Evolutionary conservation across 2,113 vertebrate genomes (phyloP).

Genomic region (Heteronetta atricapilla): DNA sequence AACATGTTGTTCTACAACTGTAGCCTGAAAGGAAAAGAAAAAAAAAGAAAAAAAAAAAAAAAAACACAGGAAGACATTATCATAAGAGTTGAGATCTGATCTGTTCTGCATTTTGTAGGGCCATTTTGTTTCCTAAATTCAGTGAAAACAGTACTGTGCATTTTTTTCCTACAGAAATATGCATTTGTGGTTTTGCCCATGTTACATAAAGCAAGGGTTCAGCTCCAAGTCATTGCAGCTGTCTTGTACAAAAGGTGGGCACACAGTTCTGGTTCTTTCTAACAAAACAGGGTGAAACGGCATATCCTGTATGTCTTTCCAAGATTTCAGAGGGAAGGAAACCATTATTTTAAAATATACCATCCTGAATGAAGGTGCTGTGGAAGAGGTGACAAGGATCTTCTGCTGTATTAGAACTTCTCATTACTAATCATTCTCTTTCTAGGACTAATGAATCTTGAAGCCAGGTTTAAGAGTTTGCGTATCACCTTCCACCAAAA

Average conservation of each 20-base stretch:
- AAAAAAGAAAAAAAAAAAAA: too few species aligned
- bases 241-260: background rate
- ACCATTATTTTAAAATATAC: background rate
- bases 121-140: background rate
- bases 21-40: background rate
- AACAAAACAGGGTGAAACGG: background rate
- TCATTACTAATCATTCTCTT: background rate
- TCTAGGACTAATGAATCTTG: background rate
- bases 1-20: background rate
- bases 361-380: background rate
- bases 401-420: background rate
- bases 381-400: background rate
- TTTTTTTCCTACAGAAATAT: background rate
- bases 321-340: background rate
- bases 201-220: background rate
- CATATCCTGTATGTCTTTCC: background rate
- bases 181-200: background rate
- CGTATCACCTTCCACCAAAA: background rate
- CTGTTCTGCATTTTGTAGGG: background rate
- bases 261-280: background rate
- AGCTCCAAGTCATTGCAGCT: background rate
- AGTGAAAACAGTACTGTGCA: background rate
- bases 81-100: background rate
- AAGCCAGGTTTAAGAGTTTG: background rate
- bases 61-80: too few species aligned